Conservation (phyloP, 2,797 vertebrate species). For the Enteromius thamalakanensis region DNA sequence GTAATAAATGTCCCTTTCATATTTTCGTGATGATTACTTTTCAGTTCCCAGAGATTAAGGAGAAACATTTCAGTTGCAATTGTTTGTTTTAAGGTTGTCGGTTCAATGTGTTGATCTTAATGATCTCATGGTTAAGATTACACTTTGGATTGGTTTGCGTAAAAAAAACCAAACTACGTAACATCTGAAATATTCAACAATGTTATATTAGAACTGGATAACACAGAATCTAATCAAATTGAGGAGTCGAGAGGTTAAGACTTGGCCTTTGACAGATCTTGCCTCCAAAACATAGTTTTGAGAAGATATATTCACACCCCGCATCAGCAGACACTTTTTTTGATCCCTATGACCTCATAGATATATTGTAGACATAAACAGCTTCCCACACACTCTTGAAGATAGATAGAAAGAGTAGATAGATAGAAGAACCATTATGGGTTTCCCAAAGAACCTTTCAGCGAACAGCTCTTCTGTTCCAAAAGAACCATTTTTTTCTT, state of each 20-base stretch:
- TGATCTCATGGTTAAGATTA: not conserved
- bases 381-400: not conserved
- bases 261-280: not conserved
- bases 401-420: not conserved
- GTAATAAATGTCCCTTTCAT: slow-evolving; percentile 10
- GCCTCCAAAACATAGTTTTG: slow-evolving; percentile 64
- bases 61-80: not conserved
- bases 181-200: not conserved
- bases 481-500: not conserved
- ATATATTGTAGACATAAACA: not conserved
- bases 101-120: not conserved
- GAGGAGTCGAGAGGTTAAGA: not conserved
- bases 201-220: not conserved
- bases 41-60: not conserved
- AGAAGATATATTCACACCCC: slow-evolving; percentile 60
- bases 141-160: not conserved
- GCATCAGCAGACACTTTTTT: slow-evolving; percentile 59
- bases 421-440: not conserved
- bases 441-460: not conserved
- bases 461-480: not conserved
- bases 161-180: too few relatives aligned
- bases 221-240: not conserved
- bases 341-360: slow-evolving; percentile 65
- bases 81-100: not conserved
- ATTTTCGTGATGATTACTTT: not conserved